Conservation (phyloP, 2,797 vertebrate species). For the Austrolebias charrua region DNA sequence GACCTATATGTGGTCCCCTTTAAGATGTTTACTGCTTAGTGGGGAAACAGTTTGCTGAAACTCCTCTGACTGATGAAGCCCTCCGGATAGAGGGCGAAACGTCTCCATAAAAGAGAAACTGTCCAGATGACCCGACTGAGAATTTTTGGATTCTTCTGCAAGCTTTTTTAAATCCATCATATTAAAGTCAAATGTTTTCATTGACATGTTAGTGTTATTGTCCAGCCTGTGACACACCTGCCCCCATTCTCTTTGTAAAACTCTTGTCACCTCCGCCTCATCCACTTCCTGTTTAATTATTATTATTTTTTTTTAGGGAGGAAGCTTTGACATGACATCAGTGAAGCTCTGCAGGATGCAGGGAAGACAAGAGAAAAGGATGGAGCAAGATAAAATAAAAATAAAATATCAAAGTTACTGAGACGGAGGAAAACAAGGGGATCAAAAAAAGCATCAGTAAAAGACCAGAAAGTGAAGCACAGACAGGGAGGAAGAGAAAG, state of each 20-base stretch:
- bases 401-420: conserved; percentile 13
- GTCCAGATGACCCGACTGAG: no score
- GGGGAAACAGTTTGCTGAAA: no score
- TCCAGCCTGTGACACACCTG: conserved; percentile 39
- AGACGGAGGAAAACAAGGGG: conserved; percentile 11
- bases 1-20: no score
- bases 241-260: conserved; percentile 58
- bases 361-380: not conserved
- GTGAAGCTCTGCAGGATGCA: conserved; percentile 34
- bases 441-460: not conserved
- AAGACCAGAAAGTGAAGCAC: conserved; percentile 10
- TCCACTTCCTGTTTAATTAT: conserved; percentile 57
- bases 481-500: conserved; percentile 36
- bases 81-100: no score
- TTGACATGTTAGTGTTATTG: conserved; percentile 67
- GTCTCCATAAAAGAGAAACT: no score
- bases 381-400: conserved; percentile 4
- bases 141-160: no score
- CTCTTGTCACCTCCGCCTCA: conserved; percentile 33
- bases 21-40: no score
- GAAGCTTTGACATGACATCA: conserved; percentile 69
- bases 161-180: conserved; percentile 21
- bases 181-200: conserved; percentile 37
- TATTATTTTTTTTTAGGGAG: conserved; percentile 36
- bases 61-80: no score